These are phyloP conservation scores for Ameiurus melas DNA, from an alignment of 2,113 vertebrate species.

Conservation along the genomic window DNA sequence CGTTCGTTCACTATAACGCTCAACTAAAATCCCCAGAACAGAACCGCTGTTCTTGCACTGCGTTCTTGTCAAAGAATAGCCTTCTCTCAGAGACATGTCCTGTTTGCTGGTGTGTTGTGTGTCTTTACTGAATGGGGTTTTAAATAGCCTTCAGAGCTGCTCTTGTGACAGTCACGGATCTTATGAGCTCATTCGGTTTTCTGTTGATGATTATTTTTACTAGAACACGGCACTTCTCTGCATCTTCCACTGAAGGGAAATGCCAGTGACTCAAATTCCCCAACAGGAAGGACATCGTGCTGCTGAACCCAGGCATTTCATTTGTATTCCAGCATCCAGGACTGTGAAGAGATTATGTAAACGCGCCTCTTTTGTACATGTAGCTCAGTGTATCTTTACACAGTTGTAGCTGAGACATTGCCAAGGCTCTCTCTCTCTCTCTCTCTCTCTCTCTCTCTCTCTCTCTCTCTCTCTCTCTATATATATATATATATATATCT, in stretches of 20 bases:
- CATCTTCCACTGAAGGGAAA: constrained; percentile 11
- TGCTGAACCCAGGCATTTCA: background rate
- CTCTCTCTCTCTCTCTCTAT: background rate
- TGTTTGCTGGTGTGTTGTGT: background rate
- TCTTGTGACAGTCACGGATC: background rate
- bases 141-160: background rate
- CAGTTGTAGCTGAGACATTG: constrained; percentile 24
- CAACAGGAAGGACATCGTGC: background rate
- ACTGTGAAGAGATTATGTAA: constrained; percentile 12
- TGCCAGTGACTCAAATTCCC: constrained; percentile 31
- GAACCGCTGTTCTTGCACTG: background rate
- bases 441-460: background rate
- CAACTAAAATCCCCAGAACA: background rate
- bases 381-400: constrained; percentile 22
- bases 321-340: background rate
- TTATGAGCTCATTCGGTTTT: background rate
- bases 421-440: constrained; percentile 37
- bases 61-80: background rate
- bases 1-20: background rate
- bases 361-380: constrained; percentile 18
- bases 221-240: background rate
- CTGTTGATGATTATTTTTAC: constrained; percentile 11
- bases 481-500: no score
- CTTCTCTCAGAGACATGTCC: background rate
- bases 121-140: background rate